A percentile compares a stretch with the other conserved stretches of the same genome.
Evolutionary conservation across 2,888 invertebrate genomes (phyloP).

Genomic region (Thecophora atra): DNA sequence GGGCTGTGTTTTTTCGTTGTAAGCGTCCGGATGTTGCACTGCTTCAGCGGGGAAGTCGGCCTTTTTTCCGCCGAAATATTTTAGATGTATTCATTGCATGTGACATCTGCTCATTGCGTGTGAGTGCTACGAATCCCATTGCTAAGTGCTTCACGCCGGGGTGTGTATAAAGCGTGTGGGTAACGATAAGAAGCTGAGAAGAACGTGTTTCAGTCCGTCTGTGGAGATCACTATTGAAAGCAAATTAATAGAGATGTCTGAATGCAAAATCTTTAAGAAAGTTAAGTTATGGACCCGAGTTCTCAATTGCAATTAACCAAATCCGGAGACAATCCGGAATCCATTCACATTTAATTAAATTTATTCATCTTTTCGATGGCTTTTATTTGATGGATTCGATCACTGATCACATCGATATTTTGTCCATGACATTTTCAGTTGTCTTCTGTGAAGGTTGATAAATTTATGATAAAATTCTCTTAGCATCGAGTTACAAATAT

Average conservation of each 20-base stretch:
- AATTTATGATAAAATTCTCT: conserved; percentile 12
- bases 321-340: too few species aligned
- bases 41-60: neutral
- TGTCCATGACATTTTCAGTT: too few species aligned
- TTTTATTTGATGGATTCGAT: too few species aligned
- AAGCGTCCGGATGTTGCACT: neutral
- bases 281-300: too few species aligned
- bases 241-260: too few species aligned
- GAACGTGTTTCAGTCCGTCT: too few species aligned
- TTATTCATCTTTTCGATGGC: too few species aligned
- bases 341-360: too few species aligned
- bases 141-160: neutral
- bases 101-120: conserved; percentile 5
- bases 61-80: neutral
- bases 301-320: too few species aligned
- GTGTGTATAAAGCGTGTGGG: neutral
- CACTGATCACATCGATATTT: too few species aligned
- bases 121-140: neutral
- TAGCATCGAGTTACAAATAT: conserved; percentile 12
- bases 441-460: neutral
- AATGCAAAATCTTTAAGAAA: too few species aligned
- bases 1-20: conserved; percentile 42
- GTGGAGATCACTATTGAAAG: too few species aligned
- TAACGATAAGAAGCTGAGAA: neutral
- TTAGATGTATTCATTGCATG: conserved; percentile 35